Conservation (phyloP, 1,140 invertebrate species). For the Elymnias hypermnestra region DNA sequence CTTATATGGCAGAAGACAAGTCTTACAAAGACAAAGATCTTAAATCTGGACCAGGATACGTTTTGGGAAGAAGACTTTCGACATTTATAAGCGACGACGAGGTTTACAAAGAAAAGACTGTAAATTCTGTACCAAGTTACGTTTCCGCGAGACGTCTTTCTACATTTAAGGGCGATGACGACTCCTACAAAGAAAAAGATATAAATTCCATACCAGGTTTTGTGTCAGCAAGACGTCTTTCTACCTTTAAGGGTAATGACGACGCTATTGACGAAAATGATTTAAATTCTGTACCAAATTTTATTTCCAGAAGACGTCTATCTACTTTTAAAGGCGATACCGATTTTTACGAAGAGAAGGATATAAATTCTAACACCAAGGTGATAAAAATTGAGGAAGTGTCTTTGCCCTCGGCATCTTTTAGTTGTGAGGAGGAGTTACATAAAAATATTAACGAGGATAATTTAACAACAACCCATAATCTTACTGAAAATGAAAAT, state of each 20-base stretch:
- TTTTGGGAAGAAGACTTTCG: no score
- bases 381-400: not conserved
- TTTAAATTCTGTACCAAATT: no score
- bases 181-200: constrained; percentile 8
- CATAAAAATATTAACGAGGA: not conserved
- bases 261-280: constrained; percentile 8
- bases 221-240: constrained; percentile 11
- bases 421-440: not conserved
- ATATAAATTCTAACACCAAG: not conserved
- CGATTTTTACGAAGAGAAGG: constrained; percentile 4
- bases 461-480: not conserved
- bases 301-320: not conserved
- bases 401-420: no score
- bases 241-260: constrained; percentile 14
- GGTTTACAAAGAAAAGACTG: no score
- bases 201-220: no score
- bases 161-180: constrained; percentile 14
- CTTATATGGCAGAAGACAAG: no score
- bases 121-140: no score
- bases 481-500: not conserved
- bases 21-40: no score
- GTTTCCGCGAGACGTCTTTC: constrained; percentile 11
- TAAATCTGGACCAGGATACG: no score
- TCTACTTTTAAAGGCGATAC: constrained; percentile 14
- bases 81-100: no score